These are phyloP conservation scores for Rhodophaea formosa DNA, from an alignment of 2,888 invertebrate species.

Conservation along the genomic window DNA sequence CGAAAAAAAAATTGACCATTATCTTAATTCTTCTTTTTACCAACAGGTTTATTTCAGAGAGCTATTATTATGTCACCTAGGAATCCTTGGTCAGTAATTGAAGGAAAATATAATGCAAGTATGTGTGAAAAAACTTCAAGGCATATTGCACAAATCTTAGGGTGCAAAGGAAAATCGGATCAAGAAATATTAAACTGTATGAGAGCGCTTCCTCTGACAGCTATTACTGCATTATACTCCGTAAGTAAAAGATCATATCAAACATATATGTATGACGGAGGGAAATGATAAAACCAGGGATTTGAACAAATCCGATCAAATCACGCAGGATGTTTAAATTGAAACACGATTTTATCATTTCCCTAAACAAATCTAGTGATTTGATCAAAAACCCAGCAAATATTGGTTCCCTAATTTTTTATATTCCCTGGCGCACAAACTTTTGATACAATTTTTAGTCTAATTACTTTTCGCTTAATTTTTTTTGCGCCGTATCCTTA, in stretches of 20 bases:
- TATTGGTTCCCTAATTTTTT: too few relatives aligned
- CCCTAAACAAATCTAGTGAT: too few relatives aligned
- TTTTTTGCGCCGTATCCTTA: too few relatives aligned
- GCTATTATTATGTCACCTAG: conserved; percentile 85
- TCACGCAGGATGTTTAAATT: too few relatives aligned
- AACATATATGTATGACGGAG: too few relatives aligned
- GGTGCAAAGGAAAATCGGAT: conserved; percentile 73
- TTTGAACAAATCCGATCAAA: too few relatives aligned
- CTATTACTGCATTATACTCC: conserved; percentile 77
- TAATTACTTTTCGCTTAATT: too few relatives aligned
- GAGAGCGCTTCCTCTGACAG: conserved; percentile 79
- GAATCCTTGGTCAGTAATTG: conserved; percentile 66
- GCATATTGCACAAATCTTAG: conserved; percentile 78
- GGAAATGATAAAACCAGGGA: too few relatives aligned
- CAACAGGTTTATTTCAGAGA: conserved; percentile 82
- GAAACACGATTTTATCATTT: too few relatives aligned
- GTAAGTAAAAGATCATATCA: conserved; percentile 39
- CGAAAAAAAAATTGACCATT: background rate
- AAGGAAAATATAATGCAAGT: conserved; percentile 44
- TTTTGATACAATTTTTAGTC: too few relatives aligned
- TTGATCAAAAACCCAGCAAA: too few relatives aligned
- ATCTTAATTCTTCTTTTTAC: background rate
- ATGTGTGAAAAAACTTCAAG: conserved; percentile 74
- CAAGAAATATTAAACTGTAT: conserved; percentile 83
- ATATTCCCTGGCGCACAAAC: too few relatives aligned